Evolutionary conservation across 2,797 vertebrate genomes (phyloP).

Genomic region (Onychomys torridus): DNA sequence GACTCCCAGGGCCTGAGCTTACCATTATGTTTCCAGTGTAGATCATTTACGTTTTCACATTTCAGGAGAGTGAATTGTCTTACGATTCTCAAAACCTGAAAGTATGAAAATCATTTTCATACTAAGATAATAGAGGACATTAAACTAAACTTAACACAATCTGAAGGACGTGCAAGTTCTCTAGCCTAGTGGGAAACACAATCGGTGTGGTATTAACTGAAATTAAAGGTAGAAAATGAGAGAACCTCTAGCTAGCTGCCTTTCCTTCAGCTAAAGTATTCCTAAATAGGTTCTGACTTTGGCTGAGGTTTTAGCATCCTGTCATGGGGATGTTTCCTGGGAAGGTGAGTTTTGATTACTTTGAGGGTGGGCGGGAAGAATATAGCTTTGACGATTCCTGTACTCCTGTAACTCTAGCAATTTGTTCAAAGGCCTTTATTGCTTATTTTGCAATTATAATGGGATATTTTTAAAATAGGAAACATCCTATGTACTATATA

Average conservation of each 20-base stretch:
- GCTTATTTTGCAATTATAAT: not conserved
- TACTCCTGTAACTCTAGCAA: not conserved
- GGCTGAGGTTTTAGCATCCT: not conserved
- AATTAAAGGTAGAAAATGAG: conserved; percentile 19
- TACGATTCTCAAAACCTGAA: not conserved
- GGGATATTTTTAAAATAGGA: conserved; percentile 36
- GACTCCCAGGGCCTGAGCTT: not conserved
- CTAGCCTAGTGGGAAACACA: not conserved
- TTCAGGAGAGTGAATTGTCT: not conserved
- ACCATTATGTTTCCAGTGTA: not conserved
- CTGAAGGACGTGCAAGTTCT: not conserved
- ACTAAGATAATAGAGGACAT: not conserved
- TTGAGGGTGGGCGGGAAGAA: not conserved
- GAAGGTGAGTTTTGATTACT: not conserved
- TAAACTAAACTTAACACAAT: not conserved
- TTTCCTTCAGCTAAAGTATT: not conserved
- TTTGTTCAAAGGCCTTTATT: not conserved
- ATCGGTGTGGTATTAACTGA: not conserved
- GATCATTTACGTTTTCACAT: not conserved
- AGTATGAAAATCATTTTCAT: not conserved
- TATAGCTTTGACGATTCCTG: not conserved
- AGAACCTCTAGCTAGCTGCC: not conserved
- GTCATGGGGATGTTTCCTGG: not conserved
- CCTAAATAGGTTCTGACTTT: conserved; percentile 4
- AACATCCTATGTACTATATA: not conserved